Evolutionary conservation across 2,797 vertebrate genomes (phyloP).

Genomic region (Delichon dasypus): DNA sequence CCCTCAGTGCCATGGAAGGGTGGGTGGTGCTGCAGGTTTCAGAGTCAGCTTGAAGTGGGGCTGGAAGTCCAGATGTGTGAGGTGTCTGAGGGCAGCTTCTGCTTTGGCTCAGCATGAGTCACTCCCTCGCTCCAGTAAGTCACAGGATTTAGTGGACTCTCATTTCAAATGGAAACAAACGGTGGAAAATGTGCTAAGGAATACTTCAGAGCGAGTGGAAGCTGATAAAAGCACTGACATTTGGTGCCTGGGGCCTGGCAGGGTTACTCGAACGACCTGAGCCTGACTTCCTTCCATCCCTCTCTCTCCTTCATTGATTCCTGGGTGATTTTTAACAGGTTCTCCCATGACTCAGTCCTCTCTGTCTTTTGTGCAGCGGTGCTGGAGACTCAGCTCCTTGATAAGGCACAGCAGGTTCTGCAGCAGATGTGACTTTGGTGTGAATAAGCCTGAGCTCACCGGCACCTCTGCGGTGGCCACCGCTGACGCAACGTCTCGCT

Average conservation of each 20-base stretch:
- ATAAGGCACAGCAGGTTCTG: constrained; percentile 3
- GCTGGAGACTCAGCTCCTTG: not conserved
- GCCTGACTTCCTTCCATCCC: not conserved
- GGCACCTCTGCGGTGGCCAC: not conserved
- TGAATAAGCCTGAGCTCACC: constrained; percentile 53
- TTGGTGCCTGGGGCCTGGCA: not conserved
- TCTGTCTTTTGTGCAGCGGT: not conserved
- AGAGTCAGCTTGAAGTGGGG: not conserved
- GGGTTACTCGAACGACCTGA: not conserved
- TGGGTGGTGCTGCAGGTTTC: not conserved
- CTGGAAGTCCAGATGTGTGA: constrained; percentile 30
- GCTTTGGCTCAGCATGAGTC: constrained; percentile 17
- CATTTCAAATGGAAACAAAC: not conserved
- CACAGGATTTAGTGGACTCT: not conserved
- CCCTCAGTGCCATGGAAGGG: not conserved
- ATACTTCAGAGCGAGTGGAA: not conserved
- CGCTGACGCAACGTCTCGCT: not conserved
- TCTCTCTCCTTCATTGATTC: not conserved
- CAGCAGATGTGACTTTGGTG: not conserved
- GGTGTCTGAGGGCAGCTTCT: not conserved
- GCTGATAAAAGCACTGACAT: not conserved
- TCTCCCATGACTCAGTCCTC: constrained; percentile 2
- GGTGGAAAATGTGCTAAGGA: not conserved
- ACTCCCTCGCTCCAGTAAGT: not conserved
- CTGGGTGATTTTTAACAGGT: not conserved